Evolutionary conservation across 2,888 invertebrate genomes (phyloP).

Genomic region (Subacronicta megacephala): DNA sequence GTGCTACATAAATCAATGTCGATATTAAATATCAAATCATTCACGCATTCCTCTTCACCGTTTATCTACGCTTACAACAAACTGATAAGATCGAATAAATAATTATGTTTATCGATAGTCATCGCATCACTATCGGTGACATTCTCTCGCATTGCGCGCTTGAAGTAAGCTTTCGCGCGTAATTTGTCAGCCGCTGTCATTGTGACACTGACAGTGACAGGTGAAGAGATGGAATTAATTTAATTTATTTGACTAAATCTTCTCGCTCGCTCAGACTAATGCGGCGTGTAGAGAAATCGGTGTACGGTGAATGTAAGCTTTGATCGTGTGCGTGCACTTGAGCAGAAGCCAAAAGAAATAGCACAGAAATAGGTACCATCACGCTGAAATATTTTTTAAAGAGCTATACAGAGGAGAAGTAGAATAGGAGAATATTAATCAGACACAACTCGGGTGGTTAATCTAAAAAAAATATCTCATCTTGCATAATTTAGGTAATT

Average conservation of each 20-base stretch:
- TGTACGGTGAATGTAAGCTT: not conserved
- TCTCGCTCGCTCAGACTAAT: not conserved
- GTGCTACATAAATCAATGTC: no score
- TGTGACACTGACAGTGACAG: constrained; percentile 1
- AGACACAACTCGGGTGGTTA: no score
- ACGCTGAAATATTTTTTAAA: no score
- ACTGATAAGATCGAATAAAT: not conserved
- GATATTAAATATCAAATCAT: no score
- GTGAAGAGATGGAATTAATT: constrained; percentile 1
- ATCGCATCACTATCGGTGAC: not conserved
- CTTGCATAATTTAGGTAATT: no score
- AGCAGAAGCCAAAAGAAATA: no score
- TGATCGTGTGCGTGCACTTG: not conserved
- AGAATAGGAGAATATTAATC: no score
- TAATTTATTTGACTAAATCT: not conserved
- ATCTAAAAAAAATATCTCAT: no score
- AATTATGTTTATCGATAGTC: not conserved
- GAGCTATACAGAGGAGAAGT: no score
- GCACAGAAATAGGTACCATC: no score
- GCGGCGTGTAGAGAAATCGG: not conserved
- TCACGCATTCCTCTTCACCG: not conserved
- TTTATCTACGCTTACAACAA: no score
- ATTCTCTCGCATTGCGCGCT: not conserved
- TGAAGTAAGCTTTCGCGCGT: not conserved
- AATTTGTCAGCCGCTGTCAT: constrained; percentile 1